Base-by-base conservation (phyloP, 1,140 invertebrate genomes). In the Lineus longissimus region DNA sequence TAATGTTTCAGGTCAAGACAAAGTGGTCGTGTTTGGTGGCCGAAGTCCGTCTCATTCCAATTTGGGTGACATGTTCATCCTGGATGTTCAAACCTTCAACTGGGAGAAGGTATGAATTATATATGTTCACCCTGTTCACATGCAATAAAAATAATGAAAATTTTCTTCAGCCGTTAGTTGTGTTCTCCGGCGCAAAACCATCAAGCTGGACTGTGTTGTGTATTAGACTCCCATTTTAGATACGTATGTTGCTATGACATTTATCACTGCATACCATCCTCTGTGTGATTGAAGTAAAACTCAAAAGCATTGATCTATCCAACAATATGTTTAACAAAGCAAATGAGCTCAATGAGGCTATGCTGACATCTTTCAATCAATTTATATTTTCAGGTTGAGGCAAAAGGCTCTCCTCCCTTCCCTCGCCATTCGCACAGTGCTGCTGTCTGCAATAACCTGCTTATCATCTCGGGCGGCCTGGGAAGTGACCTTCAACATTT, bases 381-480 rank as follows among this genome's bases (percentile, higher is more conserved):
- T n/a, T n/a, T n/a, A n/a, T n/a, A 27, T 64, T 22, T 41, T 60
- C 25, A 58, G 33, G 22, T 43, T 62, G 15, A 19, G 29, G 19
- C 41, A 23, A n/a, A 4, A 19, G 66, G 69, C 7, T 55, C 60
- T 11, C 4, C 13, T 17, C 75, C 73, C 33, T 69, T 61, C 9
- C 56, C 68, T 22, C 62, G 70, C 4, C 78, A 80, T 25, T 81
- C 82, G n/a, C 82, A 84, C 63, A 70, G 74, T 59, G 70, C 75
- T 33, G 65, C 59, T 47, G 40, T 67, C 9, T 78, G 75, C 71
- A 69, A 69, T 23, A 58, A 66, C 17, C 47, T 71, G 31, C 69
- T 84, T 55, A 69, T 82, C 29, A 59, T 85, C 45, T 69, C 73
- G 51, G 81, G 84, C 43, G 84, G 84, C 1, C 63, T 84, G 22